A percentile compares a stretch with the other conserved stretches of the same genome.
Conservation (phyloP, 2,797 vertebrate genomes). For the Gambusia yucatana region DNA sequence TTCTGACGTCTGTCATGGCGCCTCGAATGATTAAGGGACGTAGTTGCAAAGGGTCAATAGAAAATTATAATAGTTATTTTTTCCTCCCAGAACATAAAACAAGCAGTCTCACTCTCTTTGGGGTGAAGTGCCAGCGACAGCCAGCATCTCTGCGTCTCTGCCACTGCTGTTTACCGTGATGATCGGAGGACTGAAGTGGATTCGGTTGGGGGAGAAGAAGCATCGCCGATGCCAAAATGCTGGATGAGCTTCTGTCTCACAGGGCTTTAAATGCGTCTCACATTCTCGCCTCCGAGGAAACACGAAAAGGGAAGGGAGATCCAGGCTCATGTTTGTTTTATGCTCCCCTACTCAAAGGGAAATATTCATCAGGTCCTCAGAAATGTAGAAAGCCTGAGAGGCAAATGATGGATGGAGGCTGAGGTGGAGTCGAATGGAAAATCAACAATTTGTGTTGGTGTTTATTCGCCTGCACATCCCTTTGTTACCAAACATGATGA, state of each 20-base stretch:
- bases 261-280: slow-evolving; percentile 61
- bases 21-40: too few relatives aligned
- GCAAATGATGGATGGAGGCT: slow-evolving; percentile 1
- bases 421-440: slow-evolving; percentile 21
- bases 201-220: slow-evolving; percentile 48
- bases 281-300: slow-evolving; percentile 61
- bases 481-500: slow-evolving; percentile 58
- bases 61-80: not conserved
- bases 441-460: slow-evolving; percentile 23
- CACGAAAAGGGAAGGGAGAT: slow-evolving; percentile 45
- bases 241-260: slow-evolving; percentile 54
- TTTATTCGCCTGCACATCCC: slow-evolving; percentile 45
- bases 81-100: not conserved
- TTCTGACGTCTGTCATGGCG: too few relatives aligned
- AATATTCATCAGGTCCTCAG: slow-evolving; percentile 78
- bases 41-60: too few relatives aligned
- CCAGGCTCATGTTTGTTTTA: slow-evolving; percentile 68
- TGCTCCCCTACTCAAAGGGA: slow-evolving; percentile 74
- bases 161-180: slow-evolving; percentile 37
- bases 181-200: slow-evolving; percentile 56
- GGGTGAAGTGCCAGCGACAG: not conserved
- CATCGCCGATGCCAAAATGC: slow-evolving; percentile 56
- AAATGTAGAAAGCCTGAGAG: slow-evolving; percentile 39
- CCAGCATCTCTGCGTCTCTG: slow-evolving; percentile 11
- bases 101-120: not conserved